phyloP scores from a whole-genome alignment of 2,888 invertebrate genomes.

The Mellilla xanthometata region DNA sequence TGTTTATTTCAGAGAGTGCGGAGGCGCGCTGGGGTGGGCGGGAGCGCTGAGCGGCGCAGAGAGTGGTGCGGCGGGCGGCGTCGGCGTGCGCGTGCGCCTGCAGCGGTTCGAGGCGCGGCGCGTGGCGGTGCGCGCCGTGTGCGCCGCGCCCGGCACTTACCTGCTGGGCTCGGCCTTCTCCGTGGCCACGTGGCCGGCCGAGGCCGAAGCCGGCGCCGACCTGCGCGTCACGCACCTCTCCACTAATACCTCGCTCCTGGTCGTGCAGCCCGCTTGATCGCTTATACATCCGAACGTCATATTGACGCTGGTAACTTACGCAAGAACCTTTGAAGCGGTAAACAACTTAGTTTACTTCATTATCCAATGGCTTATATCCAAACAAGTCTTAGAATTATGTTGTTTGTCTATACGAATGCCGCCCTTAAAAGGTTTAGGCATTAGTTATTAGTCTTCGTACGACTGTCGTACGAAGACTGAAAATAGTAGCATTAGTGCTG shows the following conservation, averaged over 20 bases:
- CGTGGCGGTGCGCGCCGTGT: constrained; percentile 83
- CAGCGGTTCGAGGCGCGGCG: constrained; percentile 77
- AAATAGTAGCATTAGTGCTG: too few relatives aligned
- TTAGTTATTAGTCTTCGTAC: too few relatives aligned
- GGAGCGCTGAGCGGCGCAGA: constrained; percentile 69
- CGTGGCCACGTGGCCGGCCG: constrained; percentile 41
- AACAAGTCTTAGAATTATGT: too few relatives aligned
- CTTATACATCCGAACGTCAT: too few relatives aligned
- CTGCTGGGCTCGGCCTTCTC: constrained; percentile 85
- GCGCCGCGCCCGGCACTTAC: constrained; percentile 86
- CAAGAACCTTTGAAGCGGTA: too few relatives aligned
- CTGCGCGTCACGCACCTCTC: constrained; percentile 47
- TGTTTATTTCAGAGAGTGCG: constrained; percentile 51
- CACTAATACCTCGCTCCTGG: constrained; percentile 62
- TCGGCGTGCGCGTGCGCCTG: constrained; percentile 64
- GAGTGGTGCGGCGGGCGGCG: constrained; percentile 55
- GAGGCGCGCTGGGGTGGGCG: constrained; percentile 68
- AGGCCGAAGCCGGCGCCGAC: constrained; percentile 19
- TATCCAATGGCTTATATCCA: too few relatives aligned
- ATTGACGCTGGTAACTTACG: too few relatives aligned
- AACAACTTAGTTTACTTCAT: too few relatives aligned
- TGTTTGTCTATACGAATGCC: too few relatives aligned
- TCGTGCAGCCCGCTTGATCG: constrained; percentile 54
- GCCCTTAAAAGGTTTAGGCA: too few relatives aligned
- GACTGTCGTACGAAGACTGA: too few relatives aligned